Evolutionary conservation across 2,797 vertebrate genomes (phyloP).

Genomic region (Cetoscarus ocellatus): DNA sequence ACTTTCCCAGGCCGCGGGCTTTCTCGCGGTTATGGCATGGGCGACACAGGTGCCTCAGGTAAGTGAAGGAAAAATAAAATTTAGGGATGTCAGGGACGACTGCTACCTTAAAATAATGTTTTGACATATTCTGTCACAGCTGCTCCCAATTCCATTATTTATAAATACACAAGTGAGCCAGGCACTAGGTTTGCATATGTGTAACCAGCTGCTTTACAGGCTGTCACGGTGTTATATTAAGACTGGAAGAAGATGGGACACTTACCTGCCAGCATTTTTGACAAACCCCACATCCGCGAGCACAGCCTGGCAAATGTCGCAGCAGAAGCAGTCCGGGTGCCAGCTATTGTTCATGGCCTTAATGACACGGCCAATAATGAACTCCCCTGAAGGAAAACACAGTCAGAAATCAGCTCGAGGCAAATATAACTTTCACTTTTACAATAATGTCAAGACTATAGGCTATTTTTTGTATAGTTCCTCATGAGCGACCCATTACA

Average conservation of each 20-base stretch:
- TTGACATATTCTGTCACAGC: slow-evolving; percentile 31
- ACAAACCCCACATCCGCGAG: slow-evolving; percentile 98
- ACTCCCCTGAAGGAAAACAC: slow-evolving; percentile 88
- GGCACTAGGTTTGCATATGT: slow-evolving; percentile 23
- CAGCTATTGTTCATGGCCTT: slow-evolving; percentile 99
- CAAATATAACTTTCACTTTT: slow-evolving; percentile 25
- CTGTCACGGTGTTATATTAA: slow-evolving; percentile 47
- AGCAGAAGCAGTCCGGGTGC: slow-evolving; percentile 98
- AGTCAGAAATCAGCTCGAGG: slow-evolving; percentile 44
- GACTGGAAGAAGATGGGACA: slow-evolving; percentile 42
- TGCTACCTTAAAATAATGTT: slow-evolving; percentile 9
- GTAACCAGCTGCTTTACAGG: slow-evolving; percentile 41
- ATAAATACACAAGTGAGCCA: slow-evolving; percentile 20
- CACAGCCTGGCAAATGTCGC: slow-evolving; percentile 94
- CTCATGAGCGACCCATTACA: slow-evolving; percentile 17
- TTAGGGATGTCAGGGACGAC: slow-evolving; percentile 7
- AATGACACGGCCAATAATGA: slow-evolving; percentile 99
- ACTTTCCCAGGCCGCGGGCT: slow-evolving; percentile 94
- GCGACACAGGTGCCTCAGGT: slow-evolving; percentile 93
- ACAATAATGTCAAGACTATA: slow-evolving; percentile 7
- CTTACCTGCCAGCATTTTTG: slow-evolving; percentile 98
- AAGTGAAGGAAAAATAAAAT: slow-evolving; percentile 2
- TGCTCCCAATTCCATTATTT: slow-evolving; percentile 36
- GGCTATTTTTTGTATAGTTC: slow-evolving; percentile 11
- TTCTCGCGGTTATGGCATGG: slow-evolving; percentile 97